phyloP scores from a whole-genome alignment of 2,113 vertebrate species.

The Gasterosteus aculeatus region DNA sequence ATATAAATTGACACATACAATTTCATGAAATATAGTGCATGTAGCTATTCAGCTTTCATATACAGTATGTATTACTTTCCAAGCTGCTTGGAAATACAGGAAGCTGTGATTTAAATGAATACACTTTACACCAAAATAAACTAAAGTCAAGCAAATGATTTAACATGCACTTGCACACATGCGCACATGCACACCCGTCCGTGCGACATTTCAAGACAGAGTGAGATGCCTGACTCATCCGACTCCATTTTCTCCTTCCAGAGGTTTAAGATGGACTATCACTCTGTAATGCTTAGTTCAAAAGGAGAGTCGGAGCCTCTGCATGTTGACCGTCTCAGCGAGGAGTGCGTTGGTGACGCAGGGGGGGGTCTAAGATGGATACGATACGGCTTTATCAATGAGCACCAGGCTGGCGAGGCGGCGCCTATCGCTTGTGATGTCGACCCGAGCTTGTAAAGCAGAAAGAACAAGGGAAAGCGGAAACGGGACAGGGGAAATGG shows the following conservation, averaged over 20 bases:
- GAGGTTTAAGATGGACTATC: conserved; percentile 77
- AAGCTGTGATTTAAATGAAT: conserved; percentile 8
- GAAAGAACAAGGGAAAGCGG: conserved; percentile 71
- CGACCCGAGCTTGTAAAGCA: conserved; percentile 80
- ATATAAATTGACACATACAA: not conserved
- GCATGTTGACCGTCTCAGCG: conserved; percentile 79
- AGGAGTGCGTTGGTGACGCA: conserved; percentile 74
- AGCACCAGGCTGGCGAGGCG: conserved; percentile 78
- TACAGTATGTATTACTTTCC: not conserved
- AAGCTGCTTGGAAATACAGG: not conserved
- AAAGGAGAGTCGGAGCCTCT: conserved; percentile 73
- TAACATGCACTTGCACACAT: too few relatives aligned
- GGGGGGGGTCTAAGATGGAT: conserved; percentile 77
- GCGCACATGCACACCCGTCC: not conserved
- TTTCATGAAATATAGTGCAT: not conserved
- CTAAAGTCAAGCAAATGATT: not conserved
- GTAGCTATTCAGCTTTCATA: conserved; percentile 1
- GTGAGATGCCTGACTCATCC: conserved; percentile 46
- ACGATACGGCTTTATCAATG: conserved; percentile 85
- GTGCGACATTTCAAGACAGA: conserved; percentile 38
- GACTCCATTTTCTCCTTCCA: conserved; percentile 62
- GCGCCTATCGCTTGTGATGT: conserved; percentile 83
- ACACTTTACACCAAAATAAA: not conserved
- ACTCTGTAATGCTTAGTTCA: conserved; percentile 74
- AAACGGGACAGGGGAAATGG: conserved; percentile 48